Base-by-base conservation (phyloP, 2,113 vertebrate species). In the Corythoichthys haematopterus region DNA sequence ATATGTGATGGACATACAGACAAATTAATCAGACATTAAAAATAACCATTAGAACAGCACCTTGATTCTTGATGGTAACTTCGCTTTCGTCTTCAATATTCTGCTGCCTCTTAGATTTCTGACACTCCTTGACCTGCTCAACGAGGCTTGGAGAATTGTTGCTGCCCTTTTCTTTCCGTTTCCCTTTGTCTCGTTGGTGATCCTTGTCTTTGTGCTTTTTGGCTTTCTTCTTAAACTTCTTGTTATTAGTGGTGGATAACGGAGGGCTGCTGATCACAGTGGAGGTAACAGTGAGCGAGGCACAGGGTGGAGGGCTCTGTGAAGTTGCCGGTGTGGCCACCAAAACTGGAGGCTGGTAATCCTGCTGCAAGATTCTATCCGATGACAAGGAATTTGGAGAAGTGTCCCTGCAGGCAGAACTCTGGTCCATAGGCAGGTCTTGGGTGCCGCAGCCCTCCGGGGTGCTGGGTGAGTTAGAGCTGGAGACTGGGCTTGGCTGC, bases 181-280 rank as follows among this genome's bases (percentile, higher is more conserved):
- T 84, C 83, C 36, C 83, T 75, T 79, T 85, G n/a, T 88, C 87
- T 66, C 73, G 46, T 82, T 90, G 86, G 80, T 84, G 69, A 65
- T 93, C 92, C 83, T 93, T 93, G 50, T 93, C 91, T 87, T 93
- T 92, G 86, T 88, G 90, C 89, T 94, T 93, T 86, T 93, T 92
- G 35, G 92, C 89, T 75, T 93, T 92, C 90, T 95, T 96, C 84
- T 91, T 92, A 71, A 90, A 87, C 72, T 94, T 93, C 85, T 92
- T 94, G 84, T 86, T 88, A 55, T 69, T 71, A 57, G 53, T 80
- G 77, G 80, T 81, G 68, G 80, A 75, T 72, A 71, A 68, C 35
- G 82, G 56, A 28, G 79, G 79, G 79, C 76, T 89, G 84, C 68
- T 79, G 85, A 89, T 56, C 40, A 77, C 78, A n/a, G 76, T 72